phyloP scores from a whole-genome alignment of 2,888 invertebrate genomes.

The Asteroscopus sphinx region DNA sequence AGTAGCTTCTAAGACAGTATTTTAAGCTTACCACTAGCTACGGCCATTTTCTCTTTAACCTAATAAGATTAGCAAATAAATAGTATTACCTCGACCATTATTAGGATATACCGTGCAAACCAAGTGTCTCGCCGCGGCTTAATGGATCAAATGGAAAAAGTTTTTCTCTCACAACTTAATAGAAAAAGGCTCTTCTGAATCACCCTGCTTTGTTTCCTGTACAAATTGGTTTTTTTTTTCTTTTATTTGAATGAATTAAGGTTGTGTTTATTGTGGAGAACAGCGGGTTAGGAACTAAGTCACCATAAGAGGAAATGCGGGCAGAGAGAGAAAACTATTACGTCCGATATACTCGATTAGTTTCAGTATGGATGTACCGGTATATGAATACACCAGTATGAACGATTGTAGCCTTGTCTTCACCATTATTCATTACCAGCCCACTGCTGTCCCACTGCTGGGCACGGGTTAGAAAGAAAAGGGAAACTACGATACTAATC shows the following conservation, averaged over 20 bases:
- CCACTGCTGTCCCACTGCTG: too few species aligned
- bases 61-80: conserved; percentile 34
- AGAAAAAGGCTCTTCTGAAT: conserved; percentile 62
- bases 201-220: conserved; percentile 65
- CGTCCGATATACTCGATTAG: too few species aligned
- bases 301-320: too few species aligned
- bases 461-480: too few species aligned
- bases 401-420: too few species aligned
- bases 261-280: conserved; percentile 9
- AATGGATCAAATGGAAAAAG: conserved; percentile 69
- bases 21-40: conserved; percentile 5
- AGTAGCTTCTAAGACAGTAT: background rate
- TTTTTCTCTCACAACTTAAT: conserved; percentile 66
- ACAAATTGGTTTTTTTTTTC: conserved; percentile 65
- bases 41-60: conserved; percentile 4
- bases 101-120: conserved; percentile 46
- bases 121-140: conserved; percentile 51
- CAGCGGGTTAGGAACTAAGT: too few species aligned
- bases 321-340: too few species aligned
- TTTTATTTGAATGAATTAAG: conserved; percentile 65
- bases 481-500: too few species aligned
- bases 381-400: too few species aligned
- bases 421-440: too few species aligned
- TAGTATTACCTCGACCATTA: conserved; percentile 40
- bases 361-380: too few species aligned